Evolutionary conservation across 2,888 invertebrate species (phyloP).

Genomic region (Platycnemis pennipes): DNA sequence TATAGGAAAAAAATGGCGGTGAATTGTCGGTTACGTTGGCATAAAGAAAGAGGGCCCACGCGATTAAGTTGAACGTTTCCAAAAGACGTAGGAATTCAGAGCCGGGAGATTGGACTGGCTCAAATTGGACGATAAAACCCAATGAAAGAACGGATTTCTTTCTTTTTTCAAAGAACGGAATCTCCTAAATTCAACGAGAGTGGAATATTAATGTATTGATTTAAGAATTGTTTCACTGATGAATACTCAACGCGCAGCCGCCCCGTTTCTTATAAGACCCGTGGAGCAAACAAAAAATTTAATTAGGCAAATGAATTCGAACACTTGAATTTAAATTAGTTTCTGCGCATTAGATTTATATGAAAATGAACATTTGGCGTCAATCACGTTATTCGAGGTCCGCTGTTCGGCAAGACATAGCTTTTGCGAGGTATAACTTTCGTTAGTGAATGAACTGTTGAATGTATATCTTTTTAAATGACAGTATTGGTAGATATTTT

Average conservation of each 20-base stretch:
- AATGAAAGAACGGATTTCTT: neutral
- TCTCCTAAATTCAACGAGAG: neutral
- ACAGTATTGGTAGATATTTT: neutral
- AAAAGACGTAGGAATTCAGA: neutral
- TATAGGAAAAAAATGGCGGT: neutral
- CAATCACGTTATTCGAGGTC: neutral
- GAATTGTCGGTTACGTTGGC: neutral
- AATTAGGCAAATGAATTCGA: slow-evolving; percentile 22
- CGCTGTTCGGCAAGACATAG: neutral
- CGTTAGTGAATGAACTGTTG: neutral
- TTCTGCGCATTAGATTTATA: neutral
- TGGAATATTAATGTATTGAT: slow-evolving; percentile 25
- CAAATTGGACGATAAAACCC: neutral
- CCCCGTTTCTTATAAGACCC: neutral
- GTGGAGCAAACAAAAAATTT: slow-evolving; percentile 7
- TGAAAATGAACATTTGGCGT: neutral
- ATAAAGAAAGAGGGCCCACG: neutral
- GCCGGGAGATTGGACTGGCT: neutral
- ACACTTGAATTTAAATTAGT: neutral
- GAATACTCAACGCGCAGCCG: neutral
- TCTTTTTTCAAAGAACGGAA: neutral
- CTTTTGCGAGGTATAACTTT: neutral
- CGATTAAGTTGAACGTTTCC: neutral
- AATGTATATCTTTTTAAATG: neutral
- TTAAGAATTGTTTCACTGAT: neutral